Evolutionary conservation across 1,140 invertebrate species (phyloP).

Genomic region (fruit fly (Drosophila melanogaster)): DNA sequence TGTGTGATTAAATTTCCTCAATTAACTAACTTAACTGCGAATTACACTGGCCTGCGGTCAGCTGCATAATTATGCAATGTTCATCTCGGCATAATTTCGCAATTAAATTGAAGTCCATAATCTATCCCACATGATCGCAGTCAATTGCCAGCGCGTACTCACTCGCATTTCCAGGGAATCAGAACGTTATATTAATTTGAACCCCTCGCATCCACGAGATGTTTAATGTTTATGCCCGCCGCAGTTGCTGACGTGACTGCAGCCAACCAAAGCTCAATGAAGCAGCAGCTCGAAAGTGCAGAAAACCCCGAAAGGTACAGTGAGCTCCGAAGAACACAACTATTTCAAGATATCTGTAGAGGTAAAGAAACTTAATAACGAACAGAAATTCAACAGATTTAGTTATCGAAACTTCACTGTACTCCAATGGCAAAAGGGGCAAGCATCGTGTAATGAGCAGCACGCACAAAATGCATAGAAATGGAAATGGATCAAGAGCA

Average conservation of each 20-base stretch:
- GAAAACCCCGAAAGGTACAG: conserved; percentile 31
- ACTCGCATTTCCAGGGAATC: conserved; percentile 61
- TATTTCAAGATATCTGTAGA: too few relatives aligned
- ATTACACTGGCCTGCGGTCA: conserved; percentile 18
- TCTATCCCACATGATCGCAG: conserved; percentile 43
- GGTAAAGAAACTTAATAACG: background rate
- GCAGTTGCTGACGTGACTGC: conserved; percentile 71
- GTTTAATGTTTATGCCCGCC: conserved; percentile 3
- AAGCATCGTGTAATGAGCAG: conserved; percentile 66
- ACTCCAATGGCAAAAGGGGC: conserved; percentile 10
- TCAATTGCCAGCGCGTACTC: conserved; percentile 42
- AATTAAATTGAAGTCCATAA: conserved; percentile 51
- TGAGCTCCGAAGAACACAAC: background rate
- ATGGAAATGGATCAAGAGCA: conserved; percentile 81
- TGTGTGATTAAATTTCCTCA: conserved; percentile 22
- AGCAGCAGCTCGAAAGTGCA: conserved; percentile 26
- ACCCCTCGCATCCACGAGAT: conserved; percentile 41
- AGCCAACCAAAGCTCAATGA: conserved; percentile 77
- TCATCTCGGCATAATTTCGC: conserved; percentile 39
- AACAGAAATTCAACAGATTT: background rate
- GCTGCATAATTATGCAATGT: conserved; percentile 37
- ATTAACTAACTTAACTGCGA: conserved; percentile 46
- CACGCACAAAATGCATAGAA: conserved; percentile 78
- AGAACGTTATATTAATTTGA: conserved; percentile 77
- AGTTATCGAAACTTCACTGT: conserved; percentile 6